phyloP scores from a whole-genome alignment of 2,797 vertebrate genomes.

The Fistularia tabacaria region DNA sequence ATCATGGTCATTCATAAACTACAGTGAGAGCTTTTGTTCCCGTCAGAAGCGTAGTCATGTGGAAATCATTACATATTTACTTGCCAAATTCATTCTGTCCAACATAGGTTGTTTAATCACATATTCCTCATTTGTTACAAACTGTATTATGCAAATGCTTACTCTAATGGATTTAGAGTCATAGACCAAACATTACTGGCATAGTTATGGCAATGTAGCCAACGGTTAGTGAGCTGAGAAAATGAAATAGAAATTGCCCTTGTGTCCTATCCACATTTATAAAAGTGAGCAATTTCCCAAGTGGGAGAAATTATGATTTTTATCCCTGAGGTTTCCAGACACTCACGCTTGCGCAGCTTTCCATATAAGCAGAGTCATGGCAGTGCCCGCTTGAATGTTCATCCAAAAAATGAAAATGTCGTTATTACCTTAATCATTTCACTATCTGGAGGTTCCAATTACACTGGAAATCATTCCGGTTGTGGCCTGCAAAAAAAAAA shows the following conservation, averaged over 20 bases:
- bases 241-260: conserved; percentile 68
- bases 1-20: conserved; percentile 44
- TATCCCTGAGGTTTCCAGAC: conserved; percentile 57
- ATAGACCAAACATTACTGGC: conserved; percentile 62
- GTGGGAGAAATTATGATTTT: conserved; percentile 53
- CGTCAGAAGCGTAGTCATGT: conserved; percentile 59
- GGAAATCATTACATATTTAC: conserved; percentile 68
- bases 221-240: conserved; percentile 73
- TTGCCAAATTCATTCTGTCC: conserved; percentile 54
- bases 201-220: conserved; percentile 63
- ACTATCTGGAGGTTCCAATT: conserved; percentile 37
- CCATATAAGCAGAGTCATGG: conserved; percentile 39
- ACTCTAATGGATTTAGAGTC: conserved; percentile 66
- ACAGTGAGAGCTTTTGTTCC: conserved; percentile 44
- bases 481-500: too few relatives aligned
- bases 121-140: conserved; percentile 66
- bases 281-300: conserved; percentile 45
- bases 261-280: conserved; percentile 54
- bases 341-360: conserved; percentile 51
- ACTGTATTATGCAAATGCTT: conserved; percentile 69
- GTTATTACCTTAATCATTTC: conserved; percentile 38
- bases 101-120: conserved; percentile 67
- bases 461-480: background rate
- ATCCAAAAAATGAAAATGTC: background rate
- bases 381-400: background rate